Conservation (phyloP, 2,888 invertebrate species). For the Aspidapion aeneum region DNA sequence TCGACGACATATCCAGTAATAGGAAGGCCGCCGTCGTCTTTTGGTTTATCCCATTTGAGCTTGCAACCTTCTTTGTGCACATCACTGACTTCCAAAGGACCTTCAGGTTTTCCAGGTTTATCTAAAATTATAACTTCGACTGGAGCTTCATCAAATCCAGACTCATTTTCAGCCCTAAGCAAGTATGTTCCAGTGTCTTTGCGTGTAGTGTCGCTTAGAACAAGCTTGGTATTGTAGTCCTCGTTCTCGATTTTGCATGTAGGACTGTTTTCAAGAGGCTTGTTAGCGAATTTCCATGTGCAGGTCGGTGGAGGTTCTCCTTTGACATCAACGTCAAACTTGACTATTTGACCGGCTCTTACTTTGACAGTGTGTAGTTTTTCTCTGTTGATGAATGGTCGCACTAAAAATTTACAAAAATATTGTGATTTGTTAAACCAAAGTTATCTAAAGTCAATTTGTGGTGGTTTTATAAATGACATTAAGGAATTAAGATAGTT, state of each 20-base stretch:
- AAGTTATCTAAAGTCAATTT: too few relatives aligned
- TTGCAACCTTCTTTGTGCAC: constrained; percentile 93
- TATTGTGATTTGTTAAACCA: too few relatives aligned
- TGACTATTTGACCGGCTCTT: constrained; percentile 85
- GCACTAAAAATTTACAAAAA: constrained; percentile 59
- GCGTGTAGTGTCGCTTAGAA: constrained; percentile 75
- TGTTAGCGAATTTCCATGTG: constrained; percentile 72
- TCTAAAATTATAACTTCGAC: constrained; percentile 86
- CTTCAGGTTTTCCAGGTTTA: constrained; percentile 85
- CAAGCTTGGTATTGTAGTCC: constrained; percentile 87
- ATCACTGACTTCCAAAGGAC: constrained; percentile 87
- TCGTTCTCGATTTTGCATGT: constrained; percentile 80
- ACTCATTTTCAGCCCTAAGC: constrained; percentile 88
- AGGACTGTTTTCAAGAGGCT: constrained; percentile 64
- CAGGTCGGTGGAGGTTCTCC: constrained; percentile 96
- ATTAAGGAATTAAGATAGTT: too few relatives aligned
- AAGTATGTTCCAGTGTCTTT: constrained; percentile 88
- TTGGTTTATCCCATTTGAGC: constrained; percentile 91
- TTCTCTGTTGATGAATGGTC: constrained; percentile 93
- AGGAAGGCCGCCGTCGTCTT: constrained; percentile 93
- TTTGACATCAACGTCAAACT: constrained; percentile 89
- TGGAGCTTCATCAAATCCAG: constrained; percentile 90
- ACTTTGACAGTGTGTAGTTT: constrained; percentile 86
- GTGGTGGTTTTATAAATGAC: too few relatives aligned
- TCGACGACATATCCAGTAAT: constrained; percentile 89